Percentiles rank a stretch among this genome's conserved stretches.
Evolutionary conservation across 2,888 invertebrate genomes (phyloP).

Genomic region (Gymnocheta viridis): DNA sequence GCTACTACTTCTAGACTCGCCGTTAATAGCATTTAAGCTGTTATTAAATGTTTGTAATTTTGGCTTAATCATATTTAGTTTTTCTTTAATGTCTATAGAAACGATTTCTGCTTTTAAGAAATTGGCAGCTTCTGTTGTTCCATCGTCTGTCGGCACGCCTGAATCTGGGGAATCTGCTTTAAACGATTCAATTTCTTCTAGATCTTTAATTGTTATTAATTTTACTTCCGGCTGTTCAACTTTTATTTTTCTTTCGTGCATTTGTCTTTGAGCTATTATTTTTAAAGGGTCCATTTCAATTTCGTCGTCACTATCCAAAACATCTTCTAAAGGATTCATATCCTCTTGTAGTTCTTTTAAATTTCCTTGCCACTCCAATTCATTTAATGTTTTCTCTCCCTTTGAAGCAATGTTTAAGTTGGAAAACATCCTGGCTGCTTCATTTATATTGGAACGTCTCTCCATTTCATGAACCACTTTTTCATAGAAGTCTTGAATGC

Average conservation of each 20-base stretch:
- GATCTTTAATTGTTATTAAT: slow-evolving; percentile 78
- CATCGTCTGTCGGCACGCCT: background rate
- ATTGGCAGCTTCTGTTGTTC: background rate
- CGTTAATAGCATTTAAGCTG: slow-evolving; percentile 28
- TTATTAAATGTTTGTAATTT: slow-evolving; percentile 45
- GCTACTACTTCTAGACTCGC: slow-evolving; percentile 41
- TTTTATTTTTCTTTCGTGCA: slow-evolving; percentile 77
- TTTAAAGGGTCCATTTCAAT: slow-evolving; percentile 78
- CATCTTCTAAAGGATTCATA: slow-evolving; percentile 71
- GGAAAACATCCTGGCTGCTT: slow-evolving; percentile 77
- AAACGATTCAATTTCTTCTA: slow-evolving; percentile 79
- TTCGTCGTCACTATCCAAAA: slow-evolving; percentile 81
- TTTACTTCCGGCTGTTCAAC: slow-evolving; percentile 73
- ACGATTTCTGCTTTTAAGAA: slow-evolving; percentile 72
- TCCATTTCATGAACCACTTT: slow-evolving; percentile 77
- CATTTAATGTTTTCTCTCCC: slow-evolving; percentile 75
- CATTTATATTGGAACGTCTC: slow-evolving; percentile 77
- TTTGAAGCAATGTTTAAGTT: slow-evolving; percentile 78
- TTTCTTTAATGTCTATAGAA: slow-evolving; percentile 73
- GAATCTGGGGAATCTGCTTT: slow-evolving; percentile 70
- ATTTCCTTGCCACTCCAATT: slow-evolving; percentile 79
- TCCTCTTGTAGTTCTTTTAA: slow-evolving; percentile 48
- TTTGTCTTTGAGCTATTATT: slow-evolving; percentile 78
- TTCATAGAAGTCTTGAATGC: slow-evolving; percentile 77
- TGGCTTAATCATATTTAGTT: slow-evolving; percentile 66